phyloP scores from a whole-genome alignment of 1,140 invertebrate genomes.

The Magallana ariakensis region DNA sequence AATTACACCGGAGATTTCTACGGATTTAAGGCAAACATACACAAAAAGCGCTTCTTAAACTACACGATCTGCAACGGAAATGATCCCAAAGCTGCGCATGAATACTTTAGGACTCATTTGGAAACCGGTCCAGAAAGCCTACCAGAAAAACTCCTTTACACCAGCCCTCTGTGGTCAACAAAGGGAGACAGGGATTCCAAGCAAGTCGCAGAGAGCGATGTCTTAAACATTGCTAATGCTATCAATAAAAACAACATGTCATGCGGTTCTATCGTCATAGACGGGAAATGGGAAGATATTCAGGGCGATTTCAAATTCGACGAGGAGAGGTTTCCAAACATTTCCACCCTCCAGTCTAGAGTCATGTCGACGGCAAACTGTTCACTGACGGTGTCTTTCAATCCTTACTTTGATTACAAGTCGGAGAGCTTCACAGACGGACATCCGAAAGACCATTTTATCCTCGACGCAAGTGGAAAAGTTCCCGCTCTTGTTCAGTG shows the following conservation, averaged over 20 bases:
- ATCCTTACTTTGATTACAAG: conserved; percentile 91
- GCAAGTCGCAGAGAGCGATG: conserved; percentile 50
- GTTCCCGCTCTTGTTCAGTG: conserved; percentile 84
- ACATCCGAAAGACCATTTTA: conserved; percentile 65
- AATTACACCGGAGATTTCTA: conserved; percentile 67
- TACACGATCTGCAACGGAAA: conserved; percentile 73
- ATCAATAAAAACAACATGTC: conserved; percentile 81
- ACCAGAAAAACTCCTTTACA: conserved; percentile 48
- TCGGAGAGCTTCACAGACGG: conserved; percentile 83
- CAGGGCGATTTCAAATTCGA: conserved; percentile 91
- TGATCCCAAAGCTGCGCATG: conserved; percentile 61
- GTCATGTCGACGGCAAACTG: conserved; percentile 85
- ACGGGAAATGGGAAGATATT: conserved; percentile 93
- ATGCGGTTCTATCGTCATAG: conserved; percentile 90
- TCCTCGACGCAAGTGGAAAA: conserved; percentile 79
- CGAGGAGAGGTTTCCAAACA: conserved; percentile 86
- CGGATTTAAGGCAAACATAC: conserved; percentile 6
- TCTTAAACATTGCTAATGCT: conserved; percentile 49
- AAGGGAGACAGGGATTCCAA: conserved; percentile 45
- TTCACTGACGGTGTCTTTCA: conserved; percentile 90
- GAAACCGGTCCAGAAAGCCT: conserved; percentile 46
- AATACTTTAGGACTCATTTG: conserved; percentile 62
- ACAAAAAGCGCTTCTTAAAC: conserved; percentile 56
- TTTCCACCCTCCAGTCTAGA: conserved; percentile 81
- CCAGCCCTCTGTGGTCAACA: conserved; percentile 65